Base-by-base conservation (phyloP, 2,888 invertebrate genomes). In the Drosophila austrosaltans region DNA sequence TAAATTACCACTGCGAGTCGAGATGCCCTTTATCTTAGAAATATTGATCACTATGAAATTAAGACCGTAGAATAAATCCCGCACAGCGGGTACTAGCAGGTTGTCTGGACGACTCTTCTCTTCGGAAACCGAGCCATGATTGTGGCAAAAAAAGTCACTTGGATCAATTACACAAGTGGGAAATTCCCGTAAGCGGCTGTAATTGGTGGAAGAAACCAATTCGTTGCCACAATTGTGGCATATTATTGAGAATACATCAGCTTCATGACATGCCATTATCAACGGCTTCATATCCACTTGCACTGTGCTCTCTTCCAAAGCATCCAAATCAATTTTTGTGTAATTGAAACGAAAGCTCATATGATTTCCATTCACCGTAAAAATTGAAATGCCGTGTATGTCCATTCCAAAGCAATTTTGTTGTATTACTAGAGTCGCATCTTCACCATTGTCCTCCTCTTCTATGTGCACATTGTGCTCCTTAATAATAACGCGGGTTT, bases 121-220 rank as follows among this genome's bases (percentile, higher is more conserved):
- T 10, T 44, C 48, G 28, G 53, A 53, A 1, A 16, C 57, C 0
- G 84, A 79, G 3, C 81, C 87, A 64, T 90, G 89, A 32, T 7
- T 79, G 60, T 91, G 91, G 36, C 91, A 91, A 28, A 92, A 91
- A 70, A 91, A 91, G 39, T 91, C 91, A 20, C 82, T 80, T 5
- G 89, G 81, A 71, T 92, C 92, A 22, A 91, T 83, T 3, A 91
- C 72, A 1, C 91, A 89, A 2, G 84, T 89, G 10, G 92, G 91
- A 58, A 81, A 92, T 64, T 92, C 91, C 0, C 90, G 78, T 36
- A 91, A 67, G 7, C 91, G 76, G 8, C 75, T 72, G 53, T 88
- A 90, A 1, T 10, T 25, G 1, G 22, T 48, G 4, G 48, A 2
- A 2, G 22, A 4, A 8, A 7, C 25, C 39, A 91, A n/a, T 22